phyloP scores from a whole-genome alignment of 1,140 invertebrate species.

The Drosophila sucinea region DNA sequence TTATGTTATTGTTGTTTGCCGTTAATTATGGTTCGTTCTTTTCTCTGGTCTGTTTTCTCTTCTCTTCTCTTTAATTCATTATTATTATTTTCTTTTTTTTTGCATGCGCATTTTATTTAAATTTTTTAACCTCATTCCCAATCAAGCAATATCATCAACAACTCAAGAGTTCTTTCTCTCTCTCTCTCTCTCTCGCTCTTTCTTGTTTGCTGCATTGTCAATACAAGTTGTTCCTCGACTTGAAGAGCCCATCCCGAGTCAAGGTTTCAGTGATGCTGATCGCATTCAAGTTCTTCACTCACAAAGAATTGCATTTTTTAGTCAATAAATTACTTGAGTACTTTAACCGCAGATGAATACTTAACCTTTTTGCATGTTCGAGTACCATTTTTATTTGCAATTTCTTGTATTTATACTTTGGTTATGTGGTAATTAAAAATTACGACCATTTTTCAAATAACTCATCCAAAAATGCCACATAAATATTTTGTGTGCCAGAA shows the following conservation, averaged over 20 bases:
- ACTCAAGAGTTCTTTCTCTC: neutral
- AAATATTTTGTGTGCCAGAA: too few relatives aligned
- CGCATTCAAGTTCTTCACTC: too few relatives aligned
- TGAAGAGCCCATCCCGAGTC: neutral
- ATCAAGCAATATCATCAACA: constrained; percentile 40
- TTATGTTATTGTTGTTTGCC: constrained; percentile 56
- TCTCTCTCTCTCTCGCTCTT: neutral
- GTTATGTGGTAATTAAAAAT: too few relatives aligned
- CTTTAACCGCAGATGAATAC: too few relatives aligned
- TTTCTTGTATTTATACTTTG: neutral
- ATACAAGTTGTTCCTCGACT: neutral
- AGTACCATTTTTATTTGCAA: neutral
- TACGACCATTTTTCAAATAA: too few relatives aligned
- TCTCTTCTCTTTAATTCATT: neutral
- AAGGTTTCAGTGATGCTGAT: too few relatives aligned
- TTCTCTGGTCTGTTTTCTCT: constrained; percentile 10
- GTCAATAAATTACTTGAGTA: too few relatives aligned
- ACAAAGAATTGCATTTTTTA: too few relatives aligned
- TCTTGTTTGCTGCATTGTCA: constrained; percentile 1
- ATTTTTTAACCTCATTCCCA: constrained; percentile 73
- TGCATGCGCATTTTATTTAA: constrained; percentile 79
- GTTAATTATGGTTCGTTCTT: constrained; percentile 31
- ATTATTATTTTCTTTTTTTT: constrained; percentile 32
- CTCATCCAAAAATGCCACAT: too few relatives aligned
- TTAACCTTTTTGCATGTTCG: too few relatives aligned